phyloP scores from a whole-genome alignment of 2,113 vertebrate species.

The Promerops cafer region DNA sequence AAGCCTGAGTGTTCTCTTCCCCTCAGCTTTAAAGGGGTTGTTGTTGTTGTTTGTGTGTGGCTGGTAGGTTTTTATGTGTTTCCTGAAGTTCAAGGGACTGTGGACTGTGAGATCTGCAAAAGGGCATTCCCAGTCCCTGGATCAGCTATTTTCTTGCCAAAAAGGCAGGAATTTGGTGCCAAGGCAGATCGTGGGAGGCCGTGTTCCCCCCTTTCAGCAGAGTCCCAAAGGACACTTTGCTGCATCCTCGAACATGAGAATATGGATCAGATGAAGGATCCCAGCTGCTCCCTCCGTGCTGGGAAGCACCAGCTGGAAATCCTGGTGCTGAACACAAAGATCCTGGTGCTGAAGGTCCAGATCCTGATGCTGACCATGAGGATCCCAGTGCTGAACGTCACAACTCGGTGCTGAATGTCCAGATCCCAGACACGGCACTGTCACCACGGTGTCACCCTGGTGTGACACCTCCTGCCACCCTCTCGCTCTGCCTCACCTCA shows the following conservation, averaged over 20 bases:
- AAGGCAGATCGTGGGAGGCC: background rate
- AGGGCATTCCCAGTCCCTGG: background rate
- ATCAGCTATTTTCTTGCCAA: background rate
- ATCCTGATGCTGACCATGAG: background rate
- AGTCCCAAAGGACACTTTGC: background rate
- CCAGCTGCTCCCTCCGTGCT: background rate
- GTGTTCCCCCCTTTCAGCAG: rapidly evolving
- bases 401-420: rapidly evolving
- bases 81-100: background rate
- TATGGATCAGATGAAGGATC: background rate
- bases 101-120: background rate
- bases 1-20: rapidly evolving
- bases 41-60: background rate
- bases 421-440: rapidly evolving
- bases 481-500: background rate
- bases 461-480: background rate
- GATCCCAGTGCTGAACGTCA: rapidly evolving
- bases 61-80: background rate
- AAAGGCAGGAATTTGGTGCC: background rate
- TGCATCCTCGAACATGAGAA: background rate
- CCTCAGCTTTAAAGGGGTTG: too few relatives aligned
- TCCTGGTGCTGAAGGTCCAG: background rate
- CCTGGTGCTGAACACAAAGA: rapidly evolving
- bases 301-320: background rate
- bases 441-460: rapidly evolving